Base-by-base conservation (phyloP, 2,888 invertebrate genomes). In the Microplitis deprimator region DNA sequence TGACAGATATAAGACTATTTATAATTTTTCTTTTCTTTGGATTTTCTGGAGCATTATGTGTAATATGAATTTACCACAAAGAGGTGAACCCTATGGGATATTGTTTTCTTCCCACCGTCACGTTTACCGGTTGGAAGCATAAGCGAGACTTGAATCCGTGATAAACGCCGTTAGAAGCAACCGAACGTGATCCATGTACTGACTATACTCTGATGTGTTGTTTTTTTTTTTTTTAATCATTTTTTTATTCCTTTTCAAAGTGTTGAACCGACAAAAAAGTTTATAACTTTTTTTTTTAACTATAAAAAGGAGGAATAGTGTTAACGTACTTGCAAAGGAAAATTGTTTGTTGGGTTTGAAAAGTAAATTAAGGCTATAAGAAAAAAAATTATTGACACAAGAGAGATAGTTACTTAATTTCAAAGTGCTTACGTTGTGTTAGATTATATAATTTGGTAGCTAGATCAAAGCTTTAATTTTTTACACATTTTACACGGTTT, bases 391-490 rank as follows among this genome's bases (percentile, higher is more conserved):
- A 61, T 68, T 68, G 68, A 67, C 74, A 68, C 68, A 65, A 73
- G 40, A 16, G 71, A 60, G 61, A 38, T 13, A 10, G 50, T 50
- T 50, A 50, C 13, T 50, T 13, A 50, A 50, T 50, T 50, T 50
- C 62, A 62, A 2, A 17, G 5, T 17, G 62, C 7, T 20, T 62
- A 16, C 62, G 16, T 62, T 39, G 17, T 72, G 64, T 72, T 38
- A 38, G 61, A 38, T 72, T 72, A 72, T 72, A 39, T 62, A 72
- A 72, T 62, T 72, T 38, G 62, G 41, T 16, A 40, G 62, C 64
- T 50, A 69, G 77, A 77, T 77, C 68, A 73, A 73, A 61, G 62
- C 62, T 73, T 77, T 77, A 77, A 73, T 73, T 77, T 77, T 77
- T 77, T 50, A 77, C 61, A 65, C 64, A 62, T 40, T 68, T 16